Conservation (phyloP, 1,140 invertebrate genomes). For the Sweltsa coloradensis region DNA sequence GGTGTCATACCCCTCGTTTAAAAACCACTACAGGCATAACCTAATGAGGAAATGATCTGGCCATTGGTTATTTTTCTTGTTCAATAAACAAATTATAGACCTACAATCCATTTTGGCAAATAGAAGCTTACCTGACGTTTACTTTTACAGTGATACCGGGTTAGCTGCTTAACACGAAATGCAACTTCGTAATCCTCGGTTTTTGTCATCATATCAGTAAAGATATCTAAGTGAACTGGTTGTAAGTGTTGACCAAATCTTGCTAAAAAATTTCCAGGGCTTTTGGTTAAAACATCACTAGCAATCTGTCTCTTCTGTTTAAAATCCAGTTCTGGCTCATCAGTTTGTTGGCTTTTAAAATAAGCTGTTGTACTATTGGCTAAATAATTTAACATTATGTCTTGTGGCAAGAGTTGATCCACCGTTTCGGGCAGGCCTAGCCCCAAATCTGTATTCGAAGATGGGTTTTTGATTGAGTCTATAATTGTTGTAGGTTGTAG, state of each 20-base stretch:
- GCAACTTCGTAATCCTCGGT: conserved; percentile 42
- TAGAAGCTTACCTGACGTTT: conserved; percentile 5
- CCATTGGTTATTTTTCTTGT: background rate
- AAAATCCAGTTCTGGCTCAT: conserved; percentile 53
- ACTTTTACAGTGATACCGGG: conserved; percentile 34
- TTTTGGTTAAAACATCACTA: conserved; percentile 46
- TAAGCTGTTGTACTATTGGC: conserved; percentile 3
- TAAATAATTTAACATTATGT: conserved; percentile 7
- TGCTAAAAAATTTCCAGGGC: conserved; percentile 51
- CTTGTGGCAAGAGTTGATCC: background rate
- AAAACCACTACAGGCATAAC: too few relatives aligned
- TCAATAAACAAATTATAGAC: background rate
- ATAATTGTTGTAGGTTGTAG: too few relatives aligned
- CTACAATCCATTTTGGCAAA: background rate
- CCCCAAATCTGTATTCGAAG: too few relatives aligned
- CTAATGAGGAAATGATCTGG: too few relatives aligned
- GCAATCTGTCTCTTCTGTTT: conserved; percentile 59
- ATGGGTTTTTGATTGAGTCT: too few relatives aligned
- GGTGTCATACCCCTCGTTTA: too few relatives aligned
- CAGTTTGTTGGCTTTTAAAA: conserved; percentile 68
- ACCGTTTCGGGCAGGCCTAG: too few relatives aligned
- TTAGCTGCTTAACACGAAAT: conserved; percentile 41
- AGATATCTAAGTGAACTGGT: conserved; percentile 51
- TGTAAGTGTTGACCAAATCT: conserved; percentile 64
- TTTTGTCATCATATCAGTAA: conserved; percentile 30